Percentiles rank a stretch among this genome's conserved stretches.
Evolutionary conservation across 2,113 vertebrate genomes (phyloP).

Genomic region (Chascanopsetta lugubris): DNA sequence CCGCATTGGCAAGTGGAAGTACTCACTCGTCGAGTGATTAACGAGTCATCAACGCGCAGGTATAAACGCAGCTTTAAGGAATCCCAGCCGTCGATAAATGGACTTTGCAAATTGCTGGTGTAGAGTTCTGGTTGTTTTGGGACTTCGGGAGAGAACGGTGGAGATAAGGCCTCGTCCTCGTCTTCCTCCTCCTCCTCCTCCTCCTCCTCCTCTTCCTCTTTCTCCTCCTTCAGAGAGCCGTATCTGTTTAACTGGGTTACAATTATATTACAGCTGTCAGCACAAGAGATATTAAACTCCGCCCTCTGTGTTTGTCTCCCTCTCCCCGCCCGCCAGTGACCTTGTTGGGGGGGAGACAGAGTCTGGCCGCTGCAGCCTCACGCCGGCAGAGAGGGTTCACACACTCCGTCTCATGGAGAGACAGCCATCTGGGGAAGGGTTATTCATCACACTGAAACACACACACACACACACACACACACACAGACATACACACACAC

Average conservation of each 20-base stretch:
- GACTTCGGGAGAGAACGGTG: conserved; percentile 52
- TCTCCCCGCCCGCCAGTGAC: conserved; percentile 67
- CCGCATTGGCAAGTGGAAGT: not conserved
- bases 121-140: not conserved
- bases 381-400: conserved; percentile 56
- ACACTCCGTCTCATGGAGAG: conserved; percentile 54
- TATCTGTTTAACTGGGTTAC: conserved; percentile 68
- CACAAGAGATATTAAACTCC: conserved; percentile 65
- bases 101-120: conserved; percentile 1
- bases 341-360: conserved; percentile 70
- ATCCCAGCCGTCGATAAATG: conserved; percentile 9
- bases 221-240: conserved; percentile 33
- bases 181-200: no score
- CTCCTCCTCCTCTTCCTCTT: no score
- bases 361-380: conserved; percentile 46
- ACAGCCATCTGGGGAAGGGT: conserved; percentile 74
- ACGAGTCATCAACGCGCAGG: not conserved
- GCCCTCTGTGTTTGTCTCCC: conserved; percentile 39
- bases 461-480: conserved; percentile 9
- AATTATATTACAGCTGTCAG: conserved; percentile 76
- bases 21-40: conserved; percentile 4
- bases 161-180: conserved; percentile 58
- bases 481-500: conserved; percentile 25
- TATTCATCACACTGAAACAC: conserved; percentile 68
- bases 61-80: not conserved